Percentiles rank a stretch among this genome's conserved stretches.
Conservation (phyloP, 2,888 invertebrate species). For the Tinea trinotella region DNA sequence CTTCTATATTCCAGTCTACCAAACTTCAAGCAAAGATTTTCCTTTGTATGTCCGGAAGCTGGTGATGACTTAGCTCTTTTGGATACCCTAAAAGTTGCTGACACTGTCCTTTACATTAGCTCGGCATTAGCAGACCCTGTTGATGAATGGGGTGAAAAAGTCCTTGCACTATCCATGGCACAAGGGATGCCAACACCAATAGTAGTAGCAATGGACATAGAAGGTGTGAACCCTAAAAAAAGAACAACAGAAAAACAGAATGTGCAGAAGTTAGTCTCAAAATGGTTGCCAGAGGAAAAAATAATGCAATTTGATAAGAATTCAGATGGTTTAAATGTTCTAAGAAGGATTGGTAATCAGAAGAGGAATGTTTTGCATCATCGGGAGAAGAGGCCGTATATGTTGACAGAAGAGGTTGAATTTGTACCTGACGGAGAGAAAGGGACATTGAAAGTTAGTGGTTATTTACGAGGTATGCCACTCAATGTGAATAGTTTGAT, state of each 20-base stretch:
- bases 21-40: slow-evolving; percentile 90
- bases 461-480: slow-evolving; percentile 87
- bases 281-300: slow-evolving; percentile 88
- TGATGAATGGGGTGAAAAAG: slow-evolving; percentile 84
- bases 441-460: slow-evolving; percentile 86
- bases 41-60: slow-evolving; percentile 81
- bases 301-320: slow-evolving; percentile 82
- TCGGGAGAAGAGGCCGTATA: slow-evolving; percentile 84
- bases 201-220: slow-evolving; percentile 81
- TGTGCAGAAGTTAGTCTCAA: slow-evolving; percentile 76
- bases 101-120: slow-evolving; percentile 85
- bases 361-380: slow-evolving; percentile 80
- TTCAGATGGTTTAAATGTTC: slow-evolving; percentile 79
- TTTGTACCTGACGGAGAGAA: slow-evolving; percentile 68
- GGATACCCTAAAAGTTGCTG: slow-evolving; percentile 90
- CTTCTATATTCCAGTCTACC: slow-evolving; percentile 78
- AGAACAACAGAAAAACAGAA: slow-evolving; percentile 77
- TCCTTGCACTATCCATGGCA: slow-evolving; percentile 83
- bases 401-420: slow-evolving; percentile 86
- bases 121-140: slow-evolving; percentile 81
- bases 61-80: slow-evolving; percentile 82
- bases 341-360: slow-evolving; percentile 82
- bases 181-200: slow-evolving; percentile 87
- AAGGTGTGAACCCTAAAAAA: slow-evolving; percentile 81
- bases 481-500: slow-evolving; percentile 91